A percentile compares a stretch with the other conserved stretches of the same genome.
Evolutionary conservation across 2,797 vertebrate genomes (phyloP).

Genomic region (Microctenopoma stevenorrisi): DNA sequence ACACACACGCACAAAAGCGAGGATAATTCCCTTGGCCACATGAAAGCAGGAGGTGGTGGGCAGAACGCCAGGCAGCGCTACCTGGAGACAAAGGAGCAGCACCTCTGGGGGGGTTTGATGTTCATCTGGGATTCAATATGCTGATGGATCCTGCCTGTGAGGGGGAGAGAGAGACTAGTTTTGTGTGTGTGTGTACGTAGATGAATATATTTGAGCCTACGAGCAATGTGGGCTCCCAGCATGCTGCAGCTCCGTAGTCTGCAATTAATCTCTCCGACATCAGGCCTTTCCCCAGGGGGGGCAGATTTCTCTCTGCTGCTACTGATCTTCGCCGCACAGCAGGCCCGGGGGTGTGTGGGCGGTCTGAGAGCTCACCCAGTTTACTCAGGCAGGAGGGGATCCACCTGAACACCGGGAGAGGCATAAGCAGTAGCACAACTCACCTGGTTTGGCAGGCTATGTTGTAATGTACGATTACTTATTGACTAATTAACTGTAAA

Average conservation of each 20-base stretch:
- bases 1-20: constrained; percentile 45
- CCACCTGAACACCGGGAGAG: constrained; percentile 50
- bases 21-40: constrained; percentile 86
- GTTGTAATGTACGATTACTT: constrained; percentile 60
- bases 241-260: constrained; percentile 77
- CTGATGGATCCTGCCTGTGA: constrained; percentile 84
- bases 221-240: constrained; percentile 77
- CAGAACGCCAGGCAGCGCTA: constrained; percentile 82
- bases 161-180: constrained; percentile 45
- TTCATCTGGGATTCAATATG: constrained; percentile 84
- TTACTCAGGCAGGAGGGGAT: constrained; percentile 54
- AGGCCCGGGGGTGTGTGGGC: constrained; percentile 59
- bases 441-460: constrained; percentile 54
- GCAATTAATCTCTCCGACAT: constrained; percentile 87
- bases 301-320: constrained; percentile 69
- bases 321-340: constrained; percentile 73
- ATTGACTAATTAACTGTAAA: constrained; percentile 52
- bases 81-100: constrained; percentile 85
- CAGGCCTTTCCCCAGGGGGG: constrained; percentile 67
- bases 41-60: constrained; percentile 85
- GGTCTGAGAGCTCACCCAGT: constrained; percentile 59
- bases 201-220: constrained; percentile 70
- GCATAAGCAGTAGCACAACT: constrained; percentile 32
- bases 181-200: constrained; percentile 58
- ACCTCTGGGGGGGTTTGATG: constrained; percentile 82